Evolutionary conservation across 1,140 invertebrate species (phyloP), one percentile per base, ranked within the genome.

Genomic region (Cydia pomonella): DNA sequence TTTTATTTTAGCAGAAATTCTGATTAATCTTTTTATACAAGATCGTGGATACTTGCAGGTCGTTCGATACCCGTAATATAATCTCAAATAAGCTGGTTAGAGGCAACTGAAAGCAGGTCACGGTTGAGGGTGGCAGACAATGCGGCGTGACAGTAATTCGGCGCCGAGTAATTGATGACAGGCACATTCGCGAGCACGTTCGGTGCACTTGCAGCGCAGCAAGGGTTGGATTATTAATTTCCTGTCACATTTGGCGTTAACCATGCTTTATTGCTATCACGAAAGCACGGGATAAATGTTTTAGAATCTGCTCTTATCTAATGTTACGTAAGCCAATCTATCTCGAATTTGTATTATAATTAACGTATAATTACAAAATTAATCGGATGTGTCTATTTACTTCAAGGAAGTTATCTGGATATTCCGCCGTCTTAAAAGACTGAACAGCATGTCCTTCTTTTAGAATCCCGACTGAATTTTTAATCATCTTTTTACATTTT

Each of bases 161-260:
- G 29, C 73, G 23, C 50, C n/a, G 66, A 72, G 53, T 81, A 77
- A 81, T 79, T 82, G 80, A 82, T 82, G 76, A 77, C 72, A 50
- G 53, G 62, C 69, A 66, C 71, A 81, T 79, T 79, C 76, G 71
- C 12, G 21, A 66, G 62, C 80, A 82, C 80, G 77, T 63, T 53
- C 72, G 62, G 80, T 73, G 76, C 79, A 82, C 79, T 82, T 82
- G 81, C 53, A 71, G 53, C 74, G 29, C 41, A 64, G 33, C 69
- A 72, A 77, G 79, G 79, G 76, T 76, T 73, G 62, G 9, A 50
- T 21, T 41, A 75, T 77, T 76, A 79, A 75, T 77, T 73, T 41
- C 71, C 71, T 41, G 64, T 69, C 64, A 72, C 71, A 72, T 23
- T 72, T 47, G 71, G 71, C 44, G 71, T 69, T 69, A 69, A 69